Conservation (phyloP, 2,888 invertebrate genomes). For the Lepidonotus clava region DNA sequence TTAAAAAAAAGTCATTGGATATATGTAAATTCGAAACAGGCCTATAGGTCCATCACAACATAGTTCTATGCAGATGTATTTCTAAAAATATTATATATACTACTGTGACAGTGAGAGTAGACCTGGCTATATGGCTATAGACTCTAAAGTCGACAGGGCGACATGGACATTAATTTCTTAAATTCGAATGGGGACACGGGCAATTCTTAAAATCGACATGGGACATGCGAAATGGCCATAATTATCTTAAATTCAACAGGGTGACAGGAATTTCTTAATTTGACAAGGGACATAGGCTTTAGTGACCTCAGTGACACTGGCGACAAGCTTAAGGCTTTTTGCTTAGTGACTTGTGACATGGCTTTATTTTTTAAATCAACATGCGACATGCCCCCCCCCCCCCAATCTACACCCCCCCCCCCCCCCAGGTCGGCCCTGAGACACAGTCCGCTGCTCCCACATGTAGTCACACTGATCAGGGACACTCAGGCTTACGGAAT, state of each 20-base stretch:
- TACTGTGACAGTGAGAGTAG: too few relatives aligned
- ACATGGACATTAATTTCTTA: conserved; percentile 1
- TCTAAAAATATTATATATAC: too few relatives aligned
- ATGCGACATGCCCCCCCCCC: neutral
- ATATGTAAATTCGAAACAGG: too few relatives aligned
- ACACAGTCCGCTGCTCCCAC: neutral
- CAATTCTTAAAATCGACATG: neutral
- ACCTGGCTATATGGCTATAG: neutral
- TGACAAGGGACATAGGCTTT: neutral
- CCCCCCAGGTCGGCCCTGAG: neutral
- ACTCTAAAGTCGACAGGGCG: neutral
- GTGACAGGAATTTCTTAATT: too few relatives aligned
- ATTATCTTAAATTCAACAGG: too few relatives aligned
- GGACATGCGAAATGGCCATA: neutral
- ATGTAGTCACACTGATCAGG: neutral
- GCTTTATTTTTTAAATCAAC: neutral
- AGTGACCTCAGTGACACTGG: too few relatives aligned
- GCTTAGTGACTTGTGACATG: too few relatives aligned
- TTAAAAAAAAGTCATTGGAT: too few relatives aligned
- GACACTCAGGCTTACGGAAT: neutral
- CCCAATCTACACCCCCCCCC: neutral
- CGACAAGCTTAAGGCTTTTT: too few relatives aligned
- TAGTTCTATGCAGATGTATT: too few relatives aligned
- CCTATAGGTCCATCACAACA: too few relatives aligned
- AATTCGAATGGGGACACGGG: neutral